These are phyloP conservation scores for Eulemur macaco DNA, from an alignment of 2,113 vertebrate genomes.

Conservation along the genomic window DNA sequence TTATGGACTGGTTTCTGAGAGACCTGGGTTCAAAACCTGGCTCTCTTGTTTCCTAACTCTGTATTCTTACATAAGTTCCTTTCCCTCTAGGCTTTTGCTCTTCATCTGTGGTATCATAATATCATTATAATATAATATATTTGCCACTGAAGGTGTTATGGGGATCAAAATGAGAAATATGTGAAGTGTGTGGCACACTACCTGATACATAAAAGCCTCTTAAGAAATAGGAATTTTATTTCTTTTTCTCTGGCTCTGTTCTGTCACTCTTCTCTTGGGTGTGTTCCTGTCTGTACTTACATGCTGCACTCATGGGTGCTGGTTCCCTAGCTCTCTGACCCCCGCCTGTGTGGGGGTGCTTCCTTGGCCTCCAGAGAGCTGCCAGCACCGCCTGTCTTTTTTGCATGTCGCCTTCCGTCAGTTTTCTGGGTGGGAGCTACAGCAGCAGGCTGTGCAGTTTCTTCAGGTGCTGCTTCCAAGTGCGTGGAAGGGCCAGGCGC, in stretches of 20 bases:
- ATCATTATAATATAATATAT: not conserved
- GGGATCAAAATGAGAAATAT: not conserved
- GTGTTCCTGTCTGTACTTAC: not conserved
- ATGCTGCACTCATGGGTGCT: not conserved
- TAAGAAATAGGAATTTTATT: not conserved
- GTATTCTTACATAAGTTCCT: not conserved
- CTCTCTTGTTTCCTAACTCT: not conserved
- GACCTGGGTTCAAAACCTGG: not conserved
- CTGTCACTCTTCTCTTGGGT: not conserved
- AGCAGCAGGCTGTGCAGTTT: not conserved
- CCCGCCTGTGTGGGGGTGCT: not conserved
- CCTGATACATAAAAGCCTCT: not conserved
- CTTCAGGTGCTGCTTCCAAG: not conserved
- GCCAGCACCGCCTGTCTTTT: not conserved
- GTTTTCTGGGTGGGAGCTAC: not conserved
- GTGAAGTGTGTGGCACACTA: not conserved
- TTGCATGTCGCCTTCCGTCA: not conserved
- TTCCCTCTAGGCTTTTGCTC: not conserved
- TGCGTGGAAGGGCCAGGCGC: not conserved
- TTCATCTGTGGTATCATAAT: not conserved
- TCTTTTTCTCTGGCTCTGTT: not conserved
- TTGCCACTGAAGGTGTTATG: not conserved
- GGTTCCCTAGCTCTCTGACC: not conserved
- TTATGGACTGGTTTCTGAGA: not conserved
- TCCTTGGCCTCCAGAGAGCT: not conserved